Percentiles rank a stretch among this genome's conserved stretches.
Conservation (phyloP, 2,797 vertebrate genomes). For the Eulemur coronatus region DNA sequence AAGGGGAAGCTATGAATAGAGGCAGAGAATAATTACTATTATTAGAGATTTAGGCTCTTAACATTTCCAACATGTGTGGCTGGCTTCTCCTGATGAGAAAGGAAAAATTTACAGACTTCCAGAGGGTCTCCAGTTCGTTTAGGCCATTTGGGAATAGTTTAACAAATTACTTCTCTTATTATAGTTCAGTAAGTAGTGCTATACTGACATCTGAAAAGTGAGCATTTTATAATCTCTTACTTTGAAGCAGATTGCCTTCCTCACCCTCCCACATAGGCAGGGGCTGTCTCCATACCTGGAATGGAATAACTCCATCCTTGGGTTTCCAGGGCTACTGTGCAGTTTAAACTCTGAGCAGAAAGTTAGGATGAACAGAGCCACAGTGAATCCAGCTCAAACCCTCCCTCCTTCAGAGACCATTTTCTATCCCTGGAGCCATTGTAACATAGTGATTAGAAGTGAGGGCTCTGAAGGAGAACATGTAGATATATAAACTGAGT, state of each 20-base stretch:
- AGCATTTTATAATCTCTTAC: neutral
- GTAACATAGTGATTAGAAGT: neutral
- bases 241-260: neutral
- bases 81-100: slow-evolving; percentile 15
- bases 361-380: neutral
- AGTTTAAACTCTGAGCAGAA: neutral
- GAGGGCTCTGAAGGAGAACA: neutral
- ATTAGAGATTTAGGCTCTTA: slow-evolving; percentile 48
- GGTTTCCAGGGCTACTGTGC: neutral
- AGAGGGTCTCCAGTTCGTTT: neutral
- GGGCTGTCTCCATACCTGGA: neutral
- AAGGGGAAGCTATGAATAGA: slow-evolving; percentile 1
- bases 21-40: slow-evolving; percentile 12
- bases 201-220: neutral
- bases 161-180: slow-evolving; percentile 18
- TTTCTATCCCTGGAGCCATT: neutral
- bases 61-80: slow-evolving; percentile 17
- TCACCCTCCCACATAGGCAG: neutral
- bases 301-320: neutral
- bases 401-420: neutral
- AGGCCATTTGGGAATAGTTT: neutral
- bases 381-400: neutral
- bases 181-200: neutral
- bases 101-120: neutral
- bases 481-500: neutral